These are phyloP conservation scores for Macrosiphum euphorbiae DNA, from an alignment of 2,888 invertebrate genomes.

Conservation along the genomic window DNA sequence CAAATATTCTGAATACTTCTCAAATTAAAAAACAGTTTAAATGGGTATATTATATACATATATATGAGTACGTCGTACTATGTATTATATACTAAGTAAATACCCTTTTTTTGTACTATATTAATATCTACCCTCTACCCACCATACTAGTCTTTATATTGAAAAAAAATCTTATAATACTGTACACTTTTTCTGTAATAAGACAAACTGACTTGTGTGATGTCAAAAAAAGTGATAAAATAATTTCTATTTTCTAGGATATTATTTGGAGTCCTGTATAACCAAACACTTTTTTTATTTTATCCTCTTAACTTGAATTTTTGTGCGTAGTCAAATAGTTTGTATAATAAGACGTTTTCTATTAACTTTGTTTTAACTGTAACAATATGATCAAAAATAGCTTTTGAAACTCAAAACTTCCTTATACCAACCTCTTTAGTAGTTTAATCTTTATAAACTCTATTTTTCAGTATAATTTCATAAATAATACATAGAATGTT, in stretches of 20 bases:
- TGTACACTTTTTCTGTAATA: not conserved
- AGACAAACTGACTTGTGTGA: not conserved
- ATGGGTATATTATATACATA: not conserved
- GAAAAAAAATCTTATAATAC: not conserved
- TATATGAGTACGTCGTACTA: not conserved
- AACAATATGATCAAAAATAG: not conserved
- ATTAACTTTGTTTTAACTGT: not conserved
- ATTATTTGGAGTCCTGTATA: not conserved
- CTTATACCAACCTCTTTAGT: not conserved
- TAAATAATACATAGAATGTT: not conserved
- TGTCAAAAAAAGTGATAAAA: not conserved
- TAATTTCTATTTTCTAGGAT: not conserved
- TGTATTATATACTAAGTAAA: not conserved
- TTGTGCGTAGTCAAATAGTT: not conserved
- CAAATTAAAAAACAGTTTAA: constrained; percentile 5
- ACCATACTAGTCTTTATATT: not conserved
- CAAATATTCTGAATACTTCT: not conserved
- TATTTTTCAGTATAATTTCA: not conserved
- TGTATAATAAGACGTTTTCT: not conserved
- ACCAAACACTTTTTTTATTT: not conserved
- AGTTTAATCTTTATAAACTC: not conserved
- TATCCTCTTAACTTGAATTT: not conserved
- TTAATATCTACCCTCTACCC: not conserved
- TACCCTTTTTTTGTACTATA: not conserved
- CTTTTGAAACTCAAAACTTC: not conserved